phyloP scores from a whole-genome alignment of 2,888 invertebrate genomes.

The Emesis russula region DNA sequence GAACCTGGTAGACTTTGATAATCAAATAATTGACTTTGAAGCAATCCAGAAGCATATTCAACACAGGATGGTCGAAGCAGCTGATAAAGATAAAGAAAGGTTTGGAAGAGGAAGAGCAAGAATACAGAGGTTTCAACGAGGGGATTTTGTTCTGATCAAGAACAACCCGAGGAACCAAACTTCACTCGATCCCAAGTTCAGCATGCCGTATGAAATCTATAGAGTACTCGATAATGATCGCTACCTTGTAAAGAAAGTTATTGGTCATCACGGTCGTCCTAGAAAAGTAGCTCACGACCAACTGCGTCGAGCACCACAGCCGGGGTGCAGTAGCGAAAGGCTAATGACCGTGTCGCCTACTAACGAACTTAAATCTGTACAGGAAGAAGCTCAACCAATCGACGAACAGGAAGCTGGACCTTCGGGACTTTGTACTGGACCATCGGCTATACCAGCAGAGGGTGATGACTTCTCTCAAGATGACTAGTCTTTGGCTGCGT shows the following conservation, averaged over 20 bases:
- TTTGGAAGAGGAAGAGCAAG: too few relatives aligned
- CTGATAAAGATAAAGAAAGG: neutral
- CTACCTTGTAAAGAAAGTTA: neutral
- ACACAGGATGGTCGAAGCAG: neutral
- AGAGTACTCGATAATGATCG: neutral
- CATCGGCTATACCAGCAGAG: too few relatives aligned
- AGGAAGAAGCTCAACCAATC: too few relatives aligned
- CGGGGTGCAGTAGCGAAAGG: neutral
- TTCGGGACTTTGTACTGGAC: too few relatives aligned
- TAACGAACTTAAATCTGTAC: too few relatives aligned
- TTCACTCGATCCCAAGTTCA: neutral
- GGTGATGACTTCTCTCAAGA: too few relatives aligned
- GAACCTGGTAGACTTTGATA: too few relatives aligned
- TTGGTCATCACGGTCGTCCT: neutral
- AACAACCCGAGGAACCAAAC: neutral
- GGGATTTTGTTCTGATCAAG: neutral
- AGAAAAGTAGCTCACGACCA: neutral
- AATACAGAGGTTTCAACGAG: too few relatives aligned
- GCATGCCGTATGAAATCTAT: neutral
- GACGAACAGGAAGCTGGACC: too few relatives aligned
- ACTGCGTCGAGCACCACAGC: slow-evolving; percentile 21
- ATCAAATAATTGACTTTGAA: too few relatives aligned
- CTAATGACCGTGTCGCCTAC: too few relatives aligned
- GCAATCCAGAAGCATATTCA: neutral
- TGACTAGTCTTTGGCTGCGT: too few relatives aligned